Percentiles rank a stretch among this genome's conserved stretches.
Evolutionary conservation across 2,888 invertebrate genomes (phyloP).

Genomic region (Andrena camellia): DNA sequence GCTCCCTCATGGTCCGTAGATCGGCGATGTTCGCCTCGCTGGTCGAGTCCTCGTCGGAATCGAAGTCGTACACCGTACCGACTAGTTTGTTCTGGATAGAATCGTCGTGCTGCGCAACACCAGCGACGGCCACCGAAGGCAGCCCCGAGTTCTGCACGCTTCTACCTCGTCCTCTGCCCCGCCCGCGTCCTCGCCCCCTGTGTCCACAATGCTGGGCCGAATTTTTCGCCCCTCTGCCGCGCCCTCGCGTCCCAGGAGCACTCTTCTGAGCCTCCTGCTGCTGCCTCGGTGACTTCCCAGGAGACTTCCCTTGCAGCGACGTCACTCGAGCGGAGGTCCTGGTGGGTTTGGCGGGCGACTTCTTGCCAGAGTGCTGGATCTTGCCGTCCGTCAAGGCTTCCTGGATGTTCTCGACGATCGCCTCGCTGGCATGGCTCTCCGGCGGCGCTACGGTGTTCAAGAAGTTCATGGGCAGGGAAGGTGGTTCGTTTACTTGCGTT

Average conservation of each 20-base stretch:
- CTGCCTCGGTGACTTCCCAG: slow-evolving; percentile 87
- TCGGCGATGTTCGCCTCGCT: slow-evolving; percentile 91
- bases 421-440: slow-evolving; percentile 47
- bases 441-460: slow-evolving; percentile 65
- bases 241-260: slow-evolving; percentile 83
- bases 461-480: slow-evolving; percentile 68
- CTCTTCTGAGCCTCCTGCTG: slow-evolving; percentile 73
- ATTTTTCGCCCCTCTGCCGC: slow-evolving; percentile 85
- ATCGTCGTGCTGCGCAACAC: slow-evolving; percentile 86
- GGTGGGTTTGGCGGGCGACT: slow-evolving; percentile 87
- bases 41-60: slow-evolving; percentile 93
- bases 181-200: slow-evolving; percentile 80
- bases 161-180: slow-evolving; percentile 82
- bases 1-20: slow-evolving; percentile 92
- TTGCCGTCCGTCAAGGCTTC: slow-evolving; percentile 62
- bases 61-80: slow-evolving; percentile 95
- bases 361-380: slow-evolving; percentile 84
- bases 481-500: slow-evolving; percentile 60
- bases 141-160: slow-evolving; percentile 64
- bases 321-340: slow-evolving; percentile 88
- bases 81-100: slow-evolving; percentile 93
- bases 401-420: slow-evolving; percentile 51
- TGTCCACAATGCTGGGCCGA: slow-evolving; percentile 77
- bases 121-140: slow-evolving; percentile 65
- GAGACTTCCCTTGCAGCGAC: slow-evolving; percentile 88